phyloP scores from a whole-genome alignment of 2,888 invertebrate genomes.

The Serrognathus titanus region DNA sequence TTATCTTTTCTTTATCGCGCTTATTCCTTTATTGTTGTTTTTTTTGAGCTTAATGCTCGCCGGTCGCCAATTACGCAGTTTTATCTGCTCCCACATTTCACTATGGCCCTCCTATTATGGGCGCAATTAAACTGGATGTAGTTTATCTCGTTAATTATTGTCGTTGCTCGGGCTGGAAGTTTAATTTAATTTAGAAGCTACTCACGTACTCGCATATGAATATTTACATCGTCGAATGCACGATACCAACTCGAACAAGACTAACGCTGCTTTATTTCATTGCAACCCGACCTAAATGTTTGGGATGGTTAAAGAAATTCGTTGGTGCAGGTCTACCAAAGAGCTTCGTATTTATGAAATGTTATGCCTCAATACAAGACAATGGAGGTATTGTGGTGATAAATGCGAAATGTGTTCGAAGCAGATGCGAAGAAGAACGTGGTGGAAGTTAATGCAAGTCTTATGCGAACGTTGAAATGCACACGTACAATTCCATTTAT shows the following conservation, averaged over 20 bases:
- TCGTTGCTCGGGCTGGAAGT: conserved; percentile 30
- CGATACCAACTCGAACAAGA: no score
- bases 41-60: conserved; percentile 23
- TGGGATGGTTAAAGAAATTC: no score
- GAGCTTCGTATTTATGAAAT: no score
- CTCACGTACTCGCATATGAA: conserved; percentile 30
- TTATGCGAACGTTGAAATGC: no score
- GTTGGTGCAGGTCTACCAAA: no score
- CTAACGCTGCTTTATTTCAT: no score
- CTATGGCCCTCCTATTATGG: conserved; percentile 30
- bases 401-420: no score
- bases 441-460: no score
- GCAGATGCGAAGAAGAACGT: no score
- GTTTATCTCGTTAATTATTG: conserved; percentile 35
- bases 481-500: background rate
- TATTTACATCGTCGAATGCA: conserved; percentile 12
- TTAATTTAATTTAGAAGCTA: conserved; percentile 31
- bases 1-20: conserved; percentile 19
- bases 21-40: conserved; percentile 25
- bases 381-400: no score
- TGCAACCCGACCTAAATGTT: no score
- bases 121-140: conserved; percentile 32
- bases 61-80: conserved; percentile 29
- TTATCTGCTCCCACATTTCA: conserved; percentile 28
- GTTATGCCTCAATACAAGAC: no score